Evolutionary conservation across 2,888 invertebrate species (phyloP).

Genomic region (Priocnemis perturbator): DNA sequence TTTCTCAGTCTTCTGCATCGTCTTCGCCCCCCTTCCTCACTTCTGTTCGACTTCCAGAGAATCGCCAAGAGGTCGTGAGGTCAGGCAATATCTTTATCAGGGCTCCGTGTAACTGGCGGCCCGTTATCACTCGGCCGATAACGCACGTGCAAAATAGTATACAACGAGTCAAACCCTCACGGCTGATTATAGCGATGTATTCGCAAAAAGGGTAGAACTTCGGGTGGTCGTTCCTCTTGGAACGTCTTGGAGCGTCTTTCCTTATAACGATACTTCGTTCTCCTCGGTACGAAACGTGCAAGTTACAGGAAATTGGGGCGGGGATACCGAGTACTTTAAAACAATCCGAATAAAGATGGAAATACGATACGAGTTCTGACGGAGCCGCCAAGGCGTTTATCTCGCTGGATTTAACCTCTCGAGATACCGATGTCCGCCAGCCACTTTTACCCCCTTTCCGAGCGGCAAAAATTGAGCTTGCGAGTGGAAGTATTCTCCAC

Average conservation of each 20-base stretch:
- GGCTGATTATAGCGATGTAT: constrained; percentile 43
- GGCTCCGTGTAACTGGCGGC: constrained; percentile 63
- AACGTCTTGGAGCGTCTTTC: background rate
- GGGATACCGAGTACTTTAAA: constrained; percentile 29
- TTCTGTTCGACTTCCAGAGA: constrained; percentile 53
- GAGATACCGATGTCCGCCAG: constrained; percentile 3
- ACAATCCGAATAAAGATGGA: constrained; percentile 16
- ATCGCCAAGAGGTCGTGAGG: constrained; percentile 63
- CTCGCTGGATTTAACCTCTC: constrained; percentile 23
- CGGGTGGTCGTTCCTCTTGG: constrained; percentile 1
- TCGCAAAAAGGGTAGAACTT: constrained; percentile 18
- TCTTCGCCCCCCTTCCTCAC: constrained; percentile 20
- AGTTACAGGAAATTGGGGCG: background rate
- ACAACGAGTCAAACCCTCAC: constrained; percentile 46
- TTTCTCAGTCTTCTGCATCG: background rate
- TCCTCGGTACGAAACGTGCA: too few species aligned
- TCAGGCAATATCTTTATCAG: constrained; percentile 67
- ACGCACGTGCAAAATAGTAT: constrained; percentile 70
- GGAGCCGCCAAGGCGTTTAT: constrained; percentile 21
- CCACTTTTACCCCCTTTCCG: background rate
- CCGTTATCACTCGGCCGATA: constrained; percentile 57
- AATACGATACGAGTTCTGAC: constrained; percentile 29
- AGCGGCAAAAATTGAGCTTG: background rate
- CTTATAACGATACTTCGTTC: too few species aligned
- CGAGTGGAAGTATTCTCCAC: background rate